Evolutionary conservation across 2,797 vertebrate species (phyloP).

Genomic region (Acipenser ruthenus): DNA sequence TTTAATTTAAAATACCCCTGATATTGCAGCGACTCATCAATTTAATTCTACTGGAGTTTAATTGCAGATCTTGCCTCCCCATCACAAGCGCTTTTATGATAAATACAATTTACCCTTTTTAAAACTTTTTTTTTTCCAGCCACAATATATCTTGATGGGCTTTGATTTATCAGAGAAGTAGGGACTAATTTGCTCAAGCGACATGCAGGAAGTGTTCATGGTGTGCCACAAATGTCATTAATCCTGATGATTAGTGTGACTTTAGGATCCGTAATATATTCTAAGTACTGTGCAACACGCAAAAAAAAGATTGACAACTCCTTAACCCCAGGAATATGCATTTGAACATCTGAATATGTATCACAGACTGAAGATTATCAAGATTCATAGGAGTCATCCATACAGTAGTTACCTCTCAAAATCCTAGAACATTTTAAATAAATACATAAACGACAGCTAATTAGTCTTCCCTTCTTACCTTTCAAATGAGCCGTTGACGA

Average conservation of each 20-base stretch:
- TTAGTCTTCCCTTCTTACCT: no score
- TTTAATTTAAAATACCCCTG: slow-evolving; percentile 39
- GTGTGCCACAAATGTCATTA: slow-evolving; percentile 30
- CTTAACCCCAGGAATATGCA: no score
- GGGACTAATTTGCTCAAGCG: slow-evolving; percentile 16
- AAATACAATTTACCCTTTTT: slow-evolving; percentile 26
- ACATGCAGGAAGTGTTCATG: slow-evolving; percentile 17
- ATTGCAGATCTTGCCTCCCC: slow-evolving; percentile 24
- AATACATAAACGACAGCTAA: no score
- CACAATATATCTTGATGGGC: slow-evolving; percentile 22
- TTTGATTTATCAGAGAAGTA: slow-evolving; percentile 22
- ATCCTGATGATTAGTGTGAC: slow-evolving; percentile 33
- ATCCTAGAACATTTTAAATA: no score
- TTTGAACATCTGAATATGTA: no score
- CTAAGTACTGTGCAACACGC: not conserved
- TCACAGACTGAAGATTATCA: no score
- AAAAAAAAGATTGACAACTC: no score
- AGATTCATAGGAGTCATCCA: no score
- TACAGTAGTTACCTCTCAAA: no score
- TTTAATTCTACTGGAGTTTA: slow-evolving; percentile 40
- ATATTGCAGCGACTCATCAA: slow-evolving; percentile 41
- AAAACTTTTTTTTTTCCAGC: slow-evolving; percentile 14
- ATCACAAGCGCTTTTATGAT: slow-evolving; percentile 8
- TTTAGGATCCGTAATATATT: not conserved
- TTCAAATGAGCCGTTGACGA: no score